Conservation (phyloP, 1,140 invertebrate species). For the Araneus ventricosus region DNA sequence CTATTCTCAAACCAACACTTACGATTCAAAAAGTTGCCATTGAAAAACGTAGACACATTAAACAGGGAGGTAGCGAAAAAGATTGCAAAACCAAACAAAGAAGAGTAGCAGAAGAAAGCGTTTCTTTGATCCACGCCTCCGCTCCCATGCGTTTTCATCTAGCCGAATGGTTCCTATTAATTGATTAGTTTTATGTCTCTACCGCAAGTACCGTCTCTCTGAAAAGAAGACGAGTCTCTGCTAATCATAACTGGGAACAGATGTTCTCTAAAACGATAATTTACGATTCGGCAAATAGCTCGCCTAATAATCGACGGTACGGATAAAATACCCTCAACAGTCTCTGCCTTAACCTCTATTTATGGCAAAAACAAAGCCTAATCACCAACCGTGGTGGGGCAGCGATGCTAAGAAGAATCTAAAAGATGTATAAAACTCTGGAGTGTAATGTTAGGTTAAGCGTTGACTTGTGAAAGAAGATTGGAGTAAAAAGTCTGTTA, state of each 20-base stretch:
- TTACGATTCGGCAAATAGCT: constrained; percentile 65
- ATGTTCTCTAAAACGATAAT: constrained; percentile 68
- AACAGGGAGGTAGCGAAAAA: neutral
- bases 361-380: constrained; percentile 59
- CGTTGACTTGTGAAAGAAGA: neutral
- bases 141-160: neutral
- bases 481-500: neutral
- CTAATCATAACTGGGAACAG: constrained; percentile 48
- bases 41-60: neutral
- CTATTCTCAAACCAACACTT: neutral
- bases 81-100: neutral
- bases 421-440: neutral
- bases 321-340: constrained; percentile 51
- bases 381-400: constrained; percentile 9
- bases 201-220: neutral
- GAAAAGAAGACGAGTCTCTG: neutral
- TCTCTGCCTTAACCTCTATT: constrained; percentile 36
- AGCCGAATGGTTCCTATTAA: neutral
- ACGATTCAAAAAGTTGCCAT: neutral
- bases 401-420: neutral
- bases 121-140: neutral
- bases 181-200: constrained; percentile 63
- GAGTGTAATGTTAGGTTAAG: neutral
- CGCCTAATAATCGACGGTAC: constrained; percentile 54
- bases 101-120: neutral